Percentiles rank a stretch among this genome's conserved stretches.
Evolutionary conservation across 2,113 vertebrate genomes (phyloP).

Genomic region (Gopherus evgoodei): DNA sequence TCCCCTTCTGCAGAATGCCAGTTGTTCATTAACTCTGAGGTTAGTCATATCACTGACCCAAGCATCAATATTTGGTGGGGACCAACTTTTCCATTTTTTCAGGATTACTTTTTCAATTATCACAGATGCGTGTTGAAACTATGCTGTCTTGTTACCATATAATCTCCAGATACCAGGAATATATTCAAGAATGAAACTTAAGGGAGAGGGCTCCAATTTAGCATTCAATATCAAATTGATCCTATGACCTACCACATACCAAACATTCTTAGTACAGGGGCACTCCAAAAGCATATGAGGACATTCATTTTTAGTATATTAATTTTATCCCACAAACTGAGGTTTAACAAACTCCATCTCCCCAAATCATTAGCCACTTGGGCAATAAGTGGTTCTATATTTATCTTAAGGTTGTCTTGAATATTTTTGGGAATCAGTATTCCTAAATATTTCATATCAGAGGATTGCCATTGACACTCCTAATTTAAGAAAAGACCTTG

Average conservation of each 20-base stretch:
- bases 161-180: not conserved
- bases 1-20: not conserved
- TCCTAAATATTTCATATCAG: too few species aligned
- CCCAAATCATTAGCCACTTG: not conserved
- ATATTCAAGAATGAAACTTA: not conserved
- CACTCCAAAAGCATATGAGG: not conserved
- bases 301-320: not conserved
- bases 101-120: not conserved
- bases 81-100: not conserved
- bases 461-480: too few species aligned
- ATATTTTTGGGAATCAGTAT: too few species aligned
- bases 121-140: not conserved
- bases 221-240: not conserved
- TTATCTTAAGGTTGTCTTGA: too few species aligned
- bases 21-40: not conserved
- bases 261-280: not conserved
- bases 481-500: too few species aligned
- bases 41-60: not conserved
- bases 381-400: too few species aligned
- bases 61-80: not conserved
- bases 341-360: not conserved
- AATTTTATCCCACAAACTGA: not conserved
- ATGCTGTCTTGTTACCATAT: not conserved
- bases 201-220: not conserved
- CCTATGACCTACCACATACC: not conserved